Evolutionary conservation across 2,888 invertebrate genomes (phyloP).

Genomic region (Laothoe populi): DNA sequence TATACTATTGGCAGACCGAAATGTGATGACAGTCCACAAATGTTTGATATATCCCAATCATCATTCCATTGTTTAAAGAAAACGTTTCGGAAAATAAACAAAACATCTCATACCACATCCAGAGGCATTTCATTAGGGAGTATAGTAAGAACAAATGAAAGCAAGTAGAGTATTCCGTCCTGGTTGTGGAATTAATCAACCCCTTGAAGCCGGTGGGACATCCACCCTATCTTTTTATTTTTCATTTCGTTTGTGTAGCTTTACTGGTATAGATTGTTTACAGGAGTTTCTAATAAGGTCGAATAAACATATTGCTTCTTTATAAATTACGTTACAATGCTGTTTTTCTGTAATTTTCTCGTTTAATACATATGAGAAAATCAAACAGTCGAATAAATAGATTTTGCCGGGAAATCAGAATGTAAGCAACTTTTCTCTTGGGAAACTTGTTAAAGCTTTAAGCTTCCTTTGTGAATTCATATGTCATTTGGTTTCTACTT

Average conservation of each 20-base stretch:
- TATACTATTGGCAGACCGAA: background rate
- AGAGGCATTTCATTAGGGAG: constrained; percentile 35
- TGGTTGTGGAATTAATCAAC: constrained; percentile 68
- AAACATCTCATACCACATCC: background rate
- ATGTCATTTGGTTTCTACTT: background rate
- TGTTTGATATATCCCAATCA: background rate
- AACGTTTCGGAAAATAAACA: constrained; percentile 26
- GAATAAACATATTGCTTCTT: background rate
- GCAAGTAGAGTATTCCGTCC: constrained; percentile 38
- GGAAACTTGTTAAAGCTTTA: constrained; percentile 17
- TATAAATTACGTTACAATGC: background rate
- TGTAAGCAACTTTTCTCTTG: constrained; percentile 5
- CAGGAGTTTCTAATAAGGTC: no score
- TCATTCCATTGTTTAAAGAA: background rate
- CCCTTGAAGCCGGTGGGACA: constrained; percentile 34
- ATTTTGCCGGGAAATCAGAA: constrained; percentile 10
- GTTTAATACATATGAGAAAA: background rate
- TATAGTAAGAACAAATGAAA: constrained; percentile 31
- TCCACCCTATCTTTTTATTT: constrained; percentile 26
- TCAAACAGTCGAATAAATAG: background rate
- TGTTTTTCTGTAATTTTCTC: background rate
- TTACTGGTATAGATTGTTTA: background rate
- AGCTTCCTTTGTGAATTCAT: constrained; percentile 12
- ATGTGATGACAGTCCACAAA: no score
- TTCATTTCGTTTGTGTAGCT: constrained; percentile 5